Conservation (phyloP, 92 coral and sea anemone genomes). For the Diadumene lineata region DNA sequence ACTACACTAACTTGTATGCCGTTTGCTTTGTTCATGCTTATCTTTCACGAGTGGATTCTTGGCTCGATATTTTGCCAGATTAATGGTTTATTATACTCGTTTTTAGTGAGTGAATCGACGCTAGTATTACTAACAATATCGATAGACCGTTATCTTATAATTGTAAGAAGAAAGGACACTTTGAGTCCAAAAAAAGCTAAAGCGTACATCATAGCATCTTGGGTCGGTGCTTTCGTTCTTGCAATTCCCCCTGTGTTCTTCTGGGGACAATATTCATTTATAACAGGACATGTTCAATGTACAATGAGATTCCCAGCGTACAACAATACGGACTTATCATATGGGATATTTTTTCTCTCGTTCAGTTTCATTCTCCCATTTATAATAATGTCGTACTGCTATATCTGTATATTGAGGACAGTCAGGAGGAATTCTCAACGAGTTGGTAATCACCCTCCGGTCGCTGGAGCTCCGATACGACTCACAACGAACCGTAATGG, state of each 20-base stretch:
- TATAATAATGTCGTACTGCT: conserved; percentile 78
- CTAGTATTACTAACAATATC: conserved; percentile 82
- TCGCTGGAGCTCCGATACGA: conserved; percentile 53
- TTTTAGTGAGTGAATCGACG: conserved; percentile 87
- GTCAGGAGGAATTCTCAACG: conserved; percentile 89
- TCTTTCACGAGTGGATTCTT: conserved; percentile 81
- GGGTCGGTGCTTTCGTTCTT: conserved; percentile 70
- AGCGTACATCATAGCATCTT: conserved; percentile 71
- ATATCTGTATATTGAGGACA: conserved; percentile 75
- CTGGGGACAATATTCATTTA: conserved; percentile 83
- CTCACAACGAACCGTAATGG: conserved; percentile 84
- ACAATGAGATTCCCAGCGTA: conserved; percentile 54
- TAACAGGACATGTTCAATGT: conserved; percentile 80
- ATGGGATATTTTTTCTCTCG: conserved; percentile 67
- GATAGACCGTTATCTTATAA: conserved; percentile 89
- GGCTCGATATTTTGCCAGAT: conserved; percentile 81
- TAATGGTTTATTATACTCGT: conserved; percentile 77
- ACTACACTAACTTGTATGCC: conserved; percentile 87
- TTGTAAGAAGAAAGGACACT: conserved; percentile 84
- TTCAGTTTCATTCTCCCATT: conserved; percentile 73
- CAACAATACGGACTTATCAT: conserved; percentile 49
- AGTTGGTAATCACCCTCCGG: conserved; percentile 93
- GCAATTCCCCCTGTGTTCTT: conserved; percentile 83
- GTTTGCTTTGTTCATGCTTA: conserved; percentile 62
- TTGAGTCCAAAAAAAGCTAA: conserved; percentile 90